These are phyloP conservation scores for Ooceraea biroi DNA, from an alignment of 1,140 invertebrate genomes.

Conservation along the genomic window DNA sequence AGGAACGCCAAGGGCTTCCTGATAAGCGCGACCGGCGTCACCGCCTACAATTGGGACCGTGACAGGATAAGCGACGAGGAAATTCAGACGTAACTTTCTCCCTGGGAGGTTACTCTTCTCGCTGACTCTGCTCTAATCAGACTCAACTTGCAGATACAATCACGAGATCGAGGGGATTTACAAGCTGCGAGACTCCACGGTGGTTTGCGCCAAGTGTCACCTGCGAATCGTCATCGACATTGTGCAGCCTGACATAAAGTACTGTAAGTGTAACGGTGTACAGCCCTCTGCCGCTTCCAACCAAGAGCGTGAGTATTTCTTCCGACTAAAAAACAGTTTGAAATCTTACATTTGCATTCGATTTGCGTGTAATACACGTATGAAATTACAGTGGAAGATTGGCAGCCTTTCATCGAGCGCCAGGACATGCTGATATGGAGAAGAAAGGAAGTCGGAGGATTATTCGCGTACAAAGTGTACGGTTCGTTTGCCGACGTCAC, in stretches of 20 bases:
- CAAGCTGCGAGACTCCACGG: slow-evolving; percentile 87
- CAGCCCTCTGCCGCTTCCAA: slow-evolving; percentile 57
- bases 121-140: background rate
- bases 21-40: slow-evolving; percentile 82
- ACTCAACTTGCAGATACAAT: slow-evolving; percentile 79
- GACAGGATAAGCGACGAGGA: slow-evolving; percentile 87
- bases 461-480: slow-evolving; percentile 95
- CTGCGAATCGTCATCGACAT: slow-evolving; percentile 88
- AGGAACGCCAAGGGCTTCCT: slow-evolving; percentile 84
- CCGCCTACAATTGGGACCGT: slow-evolving; percentile 87
- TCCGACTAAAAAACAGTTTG: background rate
- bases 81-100: slow-evolving; percentile 84
- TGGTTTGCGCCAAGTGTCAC: slow-evolving; percentile 88
- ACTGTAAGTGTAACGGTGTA: slow-evolving; percentile 85
- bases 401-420: slow-evolving; percentile 93
- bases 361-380: slow-evolving; percentile 1
- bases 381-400: slow-evolving; percentile 86
- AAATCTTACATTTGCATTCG: background rate
- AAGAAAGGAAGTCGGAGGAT: slow-evolving; percentile 89
- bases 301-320: slow-evolving; percentile 69
- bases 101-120: background rate
- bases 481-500: slow-evolving; percentile 92
- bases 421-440: slow-evolving; percentile 94
- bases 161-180: slow-evolving; percentile 86
- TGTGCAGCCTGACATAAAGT: slow-evolving; percentile 85